Conservation (phyloP, 2,797 vertebrate genomes). For the Danio jaintianensis region DNA sequence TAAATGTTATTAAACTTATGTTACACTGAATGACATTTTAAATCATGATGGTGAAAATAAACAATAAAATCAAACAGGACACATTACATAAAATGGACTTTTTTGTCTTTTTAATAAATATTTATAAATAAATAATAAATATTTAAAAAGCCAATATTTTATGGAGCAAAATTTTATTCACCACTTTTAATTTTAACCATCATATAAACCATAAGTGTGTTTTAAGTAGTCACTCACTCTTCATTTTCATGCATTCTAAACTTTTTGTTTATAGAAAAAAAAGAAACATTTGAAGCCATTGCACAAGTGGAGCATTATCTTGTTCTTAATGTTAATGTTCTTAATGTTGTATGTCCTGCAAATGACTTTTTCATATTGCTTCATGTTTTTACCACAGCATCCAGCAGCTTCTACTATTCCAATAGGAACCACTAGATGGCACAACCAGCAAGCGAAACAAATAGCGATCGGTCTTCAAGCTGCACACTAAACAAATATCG, state of each 20-base stretch:
- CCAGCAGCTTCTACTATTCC: background rate
- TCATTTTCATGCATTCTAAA: background rate
- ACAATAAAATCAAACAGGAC: too few species aligned
- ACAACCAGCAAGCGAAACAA: background rate
- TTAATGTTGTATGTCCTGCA: background rate
- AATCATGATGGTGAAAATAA: too few species aligned
- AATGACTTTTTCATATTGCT: background rate
- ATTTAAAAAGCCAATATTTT: too few species aligned
- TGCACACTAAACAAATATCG: background rate
- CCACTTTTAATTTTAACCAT: too few species aligned
- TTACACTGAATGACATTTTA: too few species aligned
- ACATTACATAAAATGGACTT: too few species aligned
- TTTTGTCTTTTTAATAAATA: too few species aligned
- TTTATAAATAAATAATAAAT: too few species aligned
- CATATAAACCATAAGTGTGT: too few species aligned
- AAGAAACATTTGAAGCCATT: background rate
- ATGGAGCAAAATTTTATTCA: too few species aligned
- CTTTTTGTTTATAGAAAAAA: background rate
- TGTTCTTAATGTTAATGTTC: background rate
- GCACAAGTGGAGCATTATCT: background rate
- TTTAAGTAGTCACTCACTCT: too few species aligned
- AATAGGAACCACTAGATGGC: constrained; percentile 32
- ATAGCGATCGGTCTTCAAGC: background rate
- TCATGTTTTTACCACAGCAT: background rate
- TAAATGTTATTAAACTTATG: too few species aligned